Evolutionary conservation across 2,888 invertebrate genomes (phyloP).

Genomic region (Hemithea aestivaria): DNA sequence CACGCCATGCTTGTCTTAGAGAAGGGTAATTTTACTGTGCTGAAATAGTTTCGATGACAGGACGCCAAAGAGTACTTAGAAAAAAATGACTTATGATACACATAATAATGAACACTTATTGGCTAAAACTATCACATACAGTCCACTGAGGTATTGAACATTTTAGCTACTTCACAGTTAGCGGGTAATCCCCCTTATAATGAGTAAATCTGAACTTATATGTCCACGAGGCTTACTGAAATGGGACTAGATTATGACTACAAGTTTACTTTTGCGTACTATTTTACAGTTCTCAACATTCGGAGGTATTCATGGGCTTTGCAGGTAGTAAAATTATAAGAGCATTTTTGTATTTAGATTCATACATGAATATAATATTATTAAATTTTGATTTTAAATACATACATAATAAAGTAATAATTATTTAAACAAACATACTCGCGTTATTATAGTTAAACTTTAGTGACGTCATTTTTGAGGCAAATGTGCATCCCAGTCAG

Average conservation of each 20-base stretch:
- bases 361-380: too few relatives aligned
- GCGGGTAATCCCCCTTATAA: constrained; percentile 44
- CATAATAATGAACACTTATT: constrained; percentile 74
- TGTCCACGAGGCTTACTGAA: constrained; percentile 52
- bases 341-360: too few relatives aligned
- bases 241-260: constrained; percentile 76
- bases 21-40: too few relatives aligned
- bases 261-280: constrained; percentile 54
- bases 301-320: background rate
- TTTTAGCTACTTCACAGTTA: constrained; percentile 35
- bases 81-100: constrained; percentile 66
- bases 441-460: too few relatives aligned
- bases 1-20: too few relatives aligned
- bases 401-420: too few relatives aligned
- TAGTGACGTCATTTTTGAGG: too few relatives aligned
- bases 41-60: constrained; percentile 41
- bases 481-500: too few relatives aligned
- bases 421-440: too few relatives aligned
- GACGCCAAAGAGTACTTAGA: constrained; percentile 59
- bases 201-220: constrained; percentile 54
- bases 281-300: constrained; percentile 11
- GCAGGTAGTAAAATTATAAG: constrained; percentile 1
- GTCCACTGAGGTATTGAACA: constrained; percentile 74
- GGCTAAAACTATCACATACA: constrained; percentile 77
- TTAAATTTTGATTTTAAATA: too few relatives aligned